Percentiles rank a stretch among this genome's conserved stretches.
These are phyloP conservation scores for Poeciliopsis gracilis DNA, from an alignment of 2,797 vertebrate species.

Conservation along the genomic window DNA sequence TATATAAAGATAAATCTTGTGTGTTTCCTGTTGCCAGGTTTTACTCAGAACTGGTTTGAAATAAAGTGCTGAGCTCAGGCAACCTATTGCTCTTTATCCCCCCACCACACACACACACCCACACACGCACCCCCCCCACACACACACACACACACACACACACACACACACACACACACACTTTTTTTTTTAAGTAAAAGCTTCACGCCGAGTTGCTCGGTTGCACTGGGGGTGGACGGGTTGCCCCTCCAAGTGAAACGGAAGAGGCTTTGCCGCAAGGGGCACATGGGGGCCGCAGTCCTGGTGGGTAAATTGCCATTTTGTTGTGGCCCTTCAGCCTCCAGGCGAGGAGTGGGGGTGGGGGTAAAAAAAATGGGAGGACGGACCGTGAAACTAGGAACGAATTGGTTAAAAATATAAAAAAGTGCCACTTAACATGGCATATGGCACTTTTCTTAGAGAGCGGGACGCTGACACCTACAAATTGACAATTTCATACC, in stretches of 20 bases:
- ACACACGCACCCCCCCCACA: too few species aligned
- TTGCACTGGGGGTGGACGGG: not conserved
- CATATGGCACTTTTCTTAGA: conserved; percentile 69
- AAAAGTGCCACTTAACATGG: conserved; percentile 70
- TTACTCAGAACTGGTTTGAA: not conserved
- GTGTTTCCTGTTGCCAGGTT: not conserved
- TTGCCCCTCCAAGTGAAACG: conserved; percentile 50
- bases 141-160: too few species aligned
- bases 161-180: too few species aligned
- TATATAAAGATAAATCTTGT: too few species aligned
- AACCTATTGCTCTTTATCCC: not conserved
- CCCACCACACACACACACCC: too few species aligned
- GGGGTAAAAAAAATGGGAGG: conserved; percentile 66
- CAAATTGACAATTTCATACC: conserved; percentile 87
- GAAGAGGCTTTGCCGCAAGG: conserved; percentile 57
- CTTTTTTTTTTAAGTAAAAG: conserved; percentile 2
- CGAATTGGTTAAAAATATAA: conserved; percentile 79
- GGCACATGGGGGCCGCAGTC: conserved; percentile 59
- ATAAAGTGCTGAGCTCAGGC: not conserved
- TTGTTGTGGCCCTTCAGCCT: conserved; percentile 77
- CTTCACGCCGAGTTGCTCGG: conserved; percentile 47
- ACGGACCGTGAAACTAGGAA: conserved; percentile 85
- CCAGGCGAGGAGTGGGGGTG: conserved; percentile 58
- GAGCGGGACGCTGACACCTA: conserved; percentile 73
- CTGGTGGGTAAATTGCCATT: conserved; percentile 77